These are phyloP conservation scores for Melanogrammus aeglefinus DNA, from an alignment of 2,797 vertebrate genomes.

Conservation along the genomic window DNA sequence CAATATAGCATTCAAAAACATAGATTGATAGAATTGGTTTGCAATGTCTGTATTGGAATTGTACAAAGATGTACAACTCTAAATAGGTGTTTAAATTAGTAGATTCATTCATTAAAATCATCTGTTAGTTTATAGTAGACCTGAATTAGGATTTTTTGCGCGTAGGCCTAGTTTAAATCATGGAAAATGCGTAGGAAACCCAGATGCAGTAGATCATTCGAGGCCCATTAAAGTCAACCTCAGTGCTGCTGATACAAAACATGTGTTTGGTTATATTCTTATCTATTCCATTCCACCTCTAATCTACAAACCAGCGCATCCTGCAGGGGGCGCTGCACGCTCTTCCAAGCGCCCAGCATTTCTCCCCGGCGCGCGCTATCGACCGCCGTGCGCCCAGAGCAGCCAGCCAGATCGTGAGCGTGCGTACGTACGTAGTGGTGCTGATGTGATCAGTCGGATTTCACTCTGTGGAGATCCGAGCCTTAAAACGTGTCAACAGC, in stretches of 20 bases:
- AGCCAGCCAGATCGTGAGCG: conserved; percentile 25
- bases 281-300: not conserved
- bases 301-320: conserved; percentile 7
- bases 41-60: not conserved
- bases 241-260: not conserved
- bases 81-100: not conserved
- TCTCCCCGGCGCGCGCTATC: conserved; percentile 22
- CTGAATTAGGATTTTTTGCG: not conserved
- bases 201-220: too few relatives aligned
- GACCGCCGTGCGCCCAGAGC: conserved; percentile 27
- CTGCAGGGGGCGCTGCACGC: conserved; percentile 54
- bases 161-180: not conserved
- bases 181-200: not conserved
- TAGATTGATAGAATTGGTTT: not conserved
- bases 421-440: conserved; percentile 43
- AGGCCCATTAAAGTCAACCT: not conserved
- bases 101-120: not conserved
- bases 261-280: not conserved
- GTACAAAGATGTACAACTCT: not conserved
- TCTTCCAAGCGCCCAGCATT: not conserved
- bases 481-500: not conserved
- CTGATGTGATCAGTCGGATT: conserved; percentile 63
- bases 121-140: not conserved
- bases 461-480: not conserved
- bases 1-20: not conserved